Conservation (phyloP, 2,113 vertebrate species). For the Passer montanus region DNA sequence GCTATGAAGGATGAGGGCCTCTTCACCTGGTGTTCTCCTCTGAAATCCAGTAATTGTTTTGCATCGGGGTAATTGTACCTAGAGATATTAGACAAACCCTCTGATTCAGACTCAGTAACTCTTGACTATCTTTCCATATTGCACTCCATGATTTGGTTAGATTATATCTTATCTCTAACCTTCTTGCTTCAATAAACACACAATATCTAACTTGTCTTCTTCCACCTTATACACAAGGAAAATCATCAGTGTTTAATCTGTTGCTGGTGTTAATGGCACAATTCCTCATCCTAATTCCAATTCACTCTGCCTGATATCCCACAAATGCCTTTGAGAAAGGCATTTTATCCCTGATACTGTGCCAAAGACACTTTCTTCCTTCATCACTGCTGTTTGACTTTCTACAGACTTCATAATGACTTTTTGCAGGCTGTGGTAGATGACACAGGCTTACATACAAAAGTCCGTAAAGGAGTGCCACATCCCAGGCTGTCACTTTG, state of each 20-base stretch:
- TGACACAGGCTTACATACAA: background rate
- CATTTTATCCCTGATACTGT: constrained; percentile 25
- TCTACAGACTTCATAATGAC: constrained; percentile 9
- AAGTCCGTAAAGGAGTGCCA: background rate
- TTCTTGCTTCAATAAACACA: constrained; percentile 48
- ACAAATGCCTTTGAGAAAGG: constrained; percentile 40
- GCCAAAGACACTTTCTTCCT: constrained; percentile 62
- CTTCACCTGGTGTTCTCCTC: background rate
- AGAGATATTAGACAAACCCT: background rate
- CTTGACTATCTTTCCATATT: constrained; percentile 24
- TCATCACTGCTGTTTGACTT: background rate
- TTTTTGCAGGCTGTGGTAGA: constrained; percentile 19
- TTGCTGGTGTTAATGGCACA: background rate
- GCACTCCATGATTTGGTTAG: constrained; percentile 40
- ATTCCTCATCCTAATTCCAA: constrained; percentile 32
- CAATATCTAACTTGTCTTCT: constrained; percentile 30
- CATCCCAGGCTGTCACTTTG: constrained; percentile 26
- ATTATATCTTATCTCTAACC: constrained; percentile 50
- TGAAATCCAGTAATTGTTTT: constrained; percentile 13
- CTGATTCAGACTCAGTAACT: background rate
- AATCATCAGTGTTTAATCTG: constrained; percentile 18
- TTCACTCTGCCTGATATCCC: constrained; percentile 42
- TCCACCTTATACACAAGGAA: background rate
- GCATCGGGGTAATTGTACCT: background rate
- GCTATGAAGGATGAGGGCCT: background rate